phyloP scores from a whole-genome alignment of 2,797 vertebrate genomes.

The Sitta carolinensis region DNA sequence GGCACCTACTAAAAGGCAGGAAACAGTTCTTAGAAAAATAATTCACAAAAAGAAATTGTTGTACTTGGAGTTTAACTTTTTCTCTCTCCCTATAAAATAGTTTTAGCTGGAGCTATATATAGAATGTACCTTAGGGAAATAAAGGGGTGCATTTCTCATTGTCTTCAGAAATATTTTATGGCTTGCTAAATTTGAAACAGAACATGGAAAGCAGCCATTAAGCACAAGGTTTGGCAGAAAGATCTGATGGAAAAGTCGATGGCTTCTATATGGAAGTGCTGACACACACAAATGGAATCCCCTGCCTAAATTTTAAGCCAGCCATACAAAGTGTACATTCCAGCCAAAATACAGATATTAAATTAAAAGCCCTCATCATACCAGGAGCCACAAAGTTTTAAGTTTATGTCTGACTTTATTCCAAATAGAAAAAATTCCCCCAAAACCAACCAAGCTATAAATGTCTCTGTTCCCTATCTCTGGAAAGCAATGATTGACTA shows the following conservation, averaged over 20 bases:
- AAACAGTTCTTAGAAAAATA: constrained; percentile 60
- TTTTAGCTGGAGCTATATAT: constrained; percentile 64
- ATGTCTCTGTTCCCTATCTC: not conserved
- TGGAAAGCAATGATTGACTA: not conserved
- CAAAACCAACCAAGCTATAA: not conserved
- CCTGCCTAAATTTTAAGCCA: not conserved
- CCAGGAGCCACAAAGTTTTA: not conserved
- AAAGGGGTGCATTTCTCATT: constrained; percentile 64
- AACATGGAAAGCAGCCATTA: constrained; percentile 26
- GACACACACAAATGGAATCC: not conserved
- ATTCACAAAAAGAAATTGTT: constrained; percentile 11
- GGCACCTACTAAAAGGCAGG: not conserved
- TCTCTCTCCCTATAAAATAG: constrained; percentile 64
- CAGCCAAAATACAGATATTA: not conserved
- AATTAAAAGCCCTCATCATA: not conserved
- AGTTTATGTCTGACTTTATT: not conserved
- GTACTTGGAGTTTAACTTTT: constrained; percentile 58
- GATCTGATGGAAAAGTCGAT: not conserved
- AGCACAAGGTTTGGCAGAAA: constrained; percentile 8
- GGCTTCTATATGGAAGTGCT: not conserved
- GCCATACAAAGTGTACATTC: not conserved
- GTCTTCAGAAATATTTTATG: constrained; percentile 71
- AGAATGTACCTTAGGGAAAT: constrained; percentile 67
- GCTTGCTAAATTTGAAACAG: constrained; percentile 65
- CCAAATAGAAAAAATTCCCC: not conserved